phyloP scores from a whole-genome alignment of 2,888 invertebrate species.

The Coelinius sp. region DNA sequence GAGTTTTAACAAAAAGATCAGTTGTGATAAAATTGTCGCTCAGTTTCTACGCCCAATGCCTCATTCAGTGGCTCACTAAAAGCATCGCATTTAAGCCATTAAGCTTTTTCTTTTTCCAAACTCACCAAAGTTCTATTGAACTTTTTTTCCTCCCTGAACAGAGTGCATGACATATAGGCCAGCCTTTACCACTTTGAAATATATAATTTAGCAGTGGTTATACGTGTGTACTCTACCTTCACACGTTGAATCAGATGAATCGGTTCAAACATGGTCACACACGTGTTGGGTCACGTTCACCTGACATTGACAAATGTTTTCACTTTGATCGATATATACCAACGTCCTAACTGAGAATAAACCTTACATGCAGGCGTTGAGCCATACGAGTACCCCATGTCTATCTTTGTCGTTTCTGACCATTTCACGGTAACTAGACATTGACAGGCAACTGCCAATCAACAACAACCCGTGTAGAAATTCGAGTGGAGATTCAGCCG shows the following conservation, averaged over 20 bases:
- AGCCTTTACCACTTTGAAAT: slow-evolving; percentile 13
- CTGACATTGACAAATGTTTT: slow-evolving; percentile 51
- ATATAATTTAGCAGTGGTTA: slow-evolving; percentile 6
- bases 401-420: slow-evolving; percentile 24
- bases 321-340: slow-evolving; percentile 46
- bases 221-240: background rate
- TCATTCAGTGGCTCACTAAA: background rate
- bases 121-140: background rate
- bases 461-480: too few relatives aligned
- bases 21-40: background rate
- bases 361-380: background rate
- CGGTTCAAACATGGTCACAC: slow-evolving; percentile 43
- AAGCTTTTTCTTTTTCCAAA: background rate
- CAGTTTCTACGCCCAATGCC: background rate
- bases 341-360: background rate
- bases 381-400: background rate
- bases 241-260: slow-evolving; percentile 38
- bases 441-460: too few relatives aligned
- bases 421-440: slow-evolving; percentile 45
- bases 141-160: background rate
- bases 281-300: slow-evolving; percentile 48
- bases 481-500: too few relatives aligned
- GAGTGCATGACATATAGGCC: background rate
- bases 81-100: background rate
- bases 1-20: slow-evolving; percentile 16